Conservation (phyloP, 2,888 invertebrate genomes). For the Pandemis corylana region DNA sequence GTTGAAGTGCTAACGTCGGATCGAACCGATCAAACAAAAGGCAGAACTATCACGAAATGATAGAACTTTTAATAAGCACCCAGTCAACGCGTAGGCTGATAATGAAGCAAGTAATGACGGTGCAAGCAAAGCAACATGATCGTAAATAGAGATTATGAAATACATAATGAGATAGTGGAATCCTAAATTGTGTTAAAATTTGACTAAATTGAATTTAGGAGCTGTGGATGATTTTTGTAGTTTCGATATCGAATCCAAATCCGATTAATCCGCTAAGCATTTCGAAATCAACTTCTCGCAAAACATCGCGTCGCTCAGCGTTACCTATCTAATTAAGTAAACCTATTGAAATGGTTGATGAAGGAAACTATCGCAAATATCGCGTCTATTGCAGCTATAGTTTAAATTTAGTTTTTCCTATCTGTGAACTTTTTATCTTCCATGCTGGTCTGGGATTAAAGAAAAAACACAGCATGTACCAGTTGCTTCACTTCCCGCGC, state of each 20-base stretch:
- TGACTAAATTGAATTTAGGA: background rate
- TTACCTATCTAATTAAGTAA: background rate
- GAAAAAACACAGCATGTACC: too few species aligned
- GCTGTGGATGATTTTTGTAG: background rate
- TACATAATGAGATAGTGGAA: constrained; percentile 37
- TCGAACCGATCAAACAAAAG: constrained; percentile 69
- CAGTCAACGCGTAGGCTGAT: constrained; percentile 72
- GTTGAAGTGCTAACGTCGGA: constrained; percentile 49
- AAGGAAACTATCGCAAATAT: too few species aligned
- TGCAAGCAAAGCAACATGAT: constrained; percentile 48
- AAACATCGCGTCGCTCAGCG: background rate
- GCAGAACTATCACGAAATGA: constrained; percentile 64
- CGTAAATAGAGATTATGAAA: constrained; percentile 33
- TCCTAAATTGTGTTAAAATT: constrained; percentile 17
- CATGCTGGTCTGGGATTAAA: too few species aligned
- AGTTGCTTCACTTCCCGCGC: too few species aligned
- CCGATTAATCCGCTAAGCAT: background rate
- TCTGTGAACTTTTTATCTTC: too few species aligned
- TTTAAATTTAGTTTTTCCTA: too few species aligned
- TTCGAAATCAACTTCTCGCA: background rate
- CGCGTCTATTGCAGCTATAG: too few species aligned
- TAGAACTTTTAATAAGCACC: constrained; percentile 77
- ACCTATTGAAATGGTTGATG: too few species aligned
- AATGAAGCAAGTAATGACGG: constrained; percentile 66
- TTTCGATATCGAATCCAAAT: background rate